Percentiles rank a stretch among this genome's conserved stretches.
Conservation (phyloP, 2,113 vertebrate genomes). For the Zootoca vivipara region DNA sequence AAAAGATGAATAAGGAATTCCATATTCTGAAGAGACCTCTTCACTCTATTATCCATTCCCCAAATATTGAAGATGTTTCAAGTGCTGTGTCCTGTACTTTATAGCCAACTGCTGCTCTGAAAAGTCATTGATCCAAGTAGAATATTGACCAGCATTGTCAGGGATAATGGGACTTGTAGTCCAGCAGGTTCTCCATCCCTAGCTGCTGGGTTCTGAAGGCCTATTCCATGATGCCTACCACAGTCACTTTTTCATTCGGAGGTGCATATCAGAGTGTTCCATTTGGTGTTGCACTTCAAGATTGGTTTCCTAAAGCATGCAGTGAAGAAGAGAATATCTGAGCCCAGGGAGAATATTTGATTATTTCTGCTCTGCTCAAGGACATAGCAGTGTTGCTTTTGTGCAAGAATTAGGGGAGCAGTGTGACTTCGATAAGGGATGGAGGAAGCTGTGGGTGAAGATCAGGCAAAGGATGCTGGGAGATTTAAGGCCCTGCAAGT, state of each 20-base stretch:
- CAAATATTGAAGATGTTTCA: constrained; percentile 44
- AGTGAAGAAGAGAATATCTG: background rate
- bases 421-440: background rate
- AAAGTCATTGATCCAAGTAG: background rate
- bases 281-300: background rate
- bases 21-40: background rate
- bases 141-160: too few relatives aligned
- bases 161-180: too few relatives aligned
- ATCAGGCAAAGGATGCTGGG: background rate
- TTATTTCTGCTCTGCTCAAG: background rate
- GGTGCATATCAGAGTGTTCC: background rate
- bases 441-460: background rate
- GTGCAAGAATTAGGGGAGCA: background rate
- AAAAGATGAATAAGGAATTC: background rate
- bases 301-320: background rate
- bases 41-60: constrained; percentile 50
- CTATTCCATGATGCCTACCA: background rate
- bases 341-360: background rate
- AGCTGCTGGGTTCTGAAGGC: background rate
- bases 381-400: background rate
- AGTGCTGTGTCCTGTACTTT: constrained; percentile 35
- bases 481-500: background rate
- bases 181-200: too few relatives aligned
- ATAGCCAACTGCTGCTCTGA: constrained; percentile 52
- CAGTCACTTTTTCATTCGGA: background rate